Evolutionary conservation across 2,797 vertebrate species (phyloP).

Genomic region (Phrynocephalus guinanensis): DNA sequence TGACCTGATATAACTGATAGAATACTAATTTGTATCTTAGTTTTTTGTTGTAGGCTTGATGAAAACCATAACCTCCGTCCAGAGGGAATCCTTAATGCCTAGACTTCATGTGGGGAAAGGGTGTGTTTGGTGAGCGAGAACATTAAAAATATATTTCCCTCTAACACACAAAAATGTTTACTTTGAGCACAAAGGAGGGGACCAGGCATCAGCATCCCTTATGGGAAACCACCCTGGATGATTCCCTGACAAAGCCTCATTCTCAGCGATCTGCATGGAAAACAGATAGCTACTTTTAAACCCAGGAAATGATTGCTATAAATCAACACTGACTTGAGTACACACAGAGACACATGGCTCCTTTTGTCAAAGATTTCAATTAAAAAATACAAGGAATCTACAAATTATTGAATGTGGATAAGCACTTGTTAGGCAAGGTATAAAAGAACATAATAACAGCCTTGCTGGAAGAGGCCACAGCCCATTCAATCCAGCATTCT

Average conservation of each 20-base stretch:
- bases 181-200: neutral
- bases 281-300: neutral
- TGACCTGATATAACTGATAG: neutral
- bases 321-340: too few species aligned
- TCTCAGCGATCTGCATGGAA: neutral
- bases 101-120: neutral
- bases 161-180: neutral
- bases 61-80: constrained; percentile 2
- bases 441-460: neutral
- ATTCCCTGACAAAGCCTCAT: neutral
- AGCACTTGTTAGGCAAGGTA: neutral
- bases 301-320: too few species aligned
- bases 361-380: neutral
- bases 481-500: too few species aligned
- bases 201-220: neutral
- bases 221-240: neutral
- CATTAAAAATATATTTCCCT: neutral
- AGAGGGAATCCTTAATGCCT: neutral
- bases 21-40: neutral
- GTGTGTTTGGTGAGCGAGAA: neutral
- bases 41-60: neutral
- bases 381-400: neutral
- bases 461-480: too few species aligned
- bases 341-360: neutral
- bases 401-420: neutral